Evolutionary conservation across 2,888 invertebrate species (phyloP).

Genomic region (Tetropium fuscum): DNA sequence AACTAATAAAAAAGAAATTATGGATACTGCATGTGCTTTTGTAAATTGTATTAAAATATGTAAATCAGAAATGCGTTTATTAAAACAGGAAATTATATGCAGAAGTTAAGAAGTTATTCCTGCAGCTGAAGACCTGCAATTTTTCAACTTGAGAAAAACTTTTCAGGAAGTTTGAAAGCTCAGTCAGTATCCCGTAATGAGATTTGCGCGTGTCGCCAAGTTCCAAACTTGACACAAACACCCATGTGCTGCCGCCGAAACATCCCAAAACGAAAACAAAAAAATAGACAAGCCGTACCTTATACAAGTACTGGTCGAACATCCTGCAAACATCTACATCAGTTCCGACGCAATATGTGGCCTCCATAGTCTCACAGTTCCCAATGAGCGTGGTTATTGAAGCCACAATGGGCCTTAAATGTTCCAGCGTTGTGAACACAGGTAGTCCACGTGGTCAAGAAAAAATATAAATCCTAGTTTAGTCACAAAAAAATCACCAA

Average conservation of each 20-base stretch:
- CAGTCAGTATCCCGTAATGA: background rate
- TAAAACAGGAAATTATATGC: too few relatives aligned
- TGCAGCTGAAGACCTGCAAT: too few relatives aligned
- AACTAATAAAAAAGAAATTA: too few relatives aligned
- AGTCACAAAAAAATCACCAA: constrained; percentile 30
- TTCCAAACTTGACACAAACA: constrained; percentile 7
- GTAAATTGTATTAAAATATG: too few relatives aligned
- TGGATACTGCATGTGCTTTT: too few relatives aligned
- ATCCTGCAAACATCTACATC: constrained; percentile 73
- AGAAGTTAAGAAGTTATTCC: too few relatives aligned
- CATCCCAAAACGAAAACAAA: background rate
- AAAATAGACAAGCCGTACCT: constrained; percentile 65
- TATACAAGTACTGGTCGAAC: constrained; percentile 76
- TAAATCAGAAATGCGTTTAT: too few relatives aligned
- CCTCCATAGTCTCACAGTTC: constrained; percentile 72
- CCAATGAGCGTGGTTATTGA: constrained; percentile 68
- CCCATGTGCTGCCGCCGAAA: constrained; percentile 1
- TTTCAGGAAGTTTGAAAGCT: background rate
- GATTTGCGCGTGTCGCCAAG: constrained; percentile 12
- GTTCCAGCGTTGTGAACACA: constrained; percentile 65
- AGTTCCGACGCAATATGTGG: constrained; percentile 73
- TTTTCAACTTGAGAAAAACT: too few relatives aligned
- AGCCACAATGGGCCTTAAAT: constrained; percentile 67
- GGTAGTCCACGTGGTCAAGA: constrained; percentile 55
- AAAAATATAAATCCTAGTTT: constrained; percentile 40